Conservation (phyloP, 1,140 invertebrate species). For the Heliconius himera region DNA sequence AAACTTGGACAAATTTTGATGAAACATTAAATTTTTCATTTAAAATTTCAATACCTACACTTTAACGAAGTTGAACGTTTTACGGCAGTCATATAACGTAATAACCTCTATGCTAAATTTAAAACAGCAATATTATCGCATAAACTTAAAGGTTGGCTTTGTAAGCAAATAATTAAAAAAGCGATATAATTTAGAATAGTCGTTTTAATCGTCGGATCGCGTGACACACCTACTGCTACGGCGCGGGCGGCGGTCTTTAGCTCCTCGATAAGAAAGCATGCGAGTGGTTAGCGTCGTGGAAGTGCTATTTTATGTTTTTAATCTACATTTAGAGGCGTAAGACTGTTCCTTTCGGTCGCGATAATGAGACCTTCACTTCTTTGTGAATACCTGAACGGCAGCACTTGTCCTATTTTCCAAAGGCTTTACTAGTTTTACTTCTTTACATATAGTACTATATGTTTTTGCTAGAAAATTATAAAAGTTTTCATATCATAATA, state of each 20-base stretch:
- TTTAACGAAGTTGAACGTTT: background rate
- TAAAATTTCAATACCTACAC: background rate
- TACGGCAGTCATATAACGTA: constrained; percentile 17
- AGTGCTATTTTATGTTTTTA: constrained; percentile 70
- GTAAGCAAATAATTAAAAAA: constrained; percentile 58
- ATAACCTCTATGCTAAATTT: constrained; percentile 21
- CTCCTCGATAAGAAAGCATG: constrained; percentile 62
- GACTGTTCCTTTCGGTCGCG: constrained; percentile 40
- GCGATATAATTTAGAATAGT: constrained; percentile 60
- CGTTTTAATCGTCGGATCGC: constrained; percentile 64
- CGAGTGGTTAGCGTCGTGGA: constrained; percentile 52
- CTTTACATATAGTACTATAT: background rate
- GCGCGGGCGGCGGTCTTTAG: constrained; percentile 54
- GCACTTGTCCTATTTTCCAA: background rate
- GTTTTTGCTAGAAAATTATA: background rate
- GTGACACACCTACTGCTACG: constrained; percentile 49
- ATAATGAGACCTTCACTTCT: constrained; percentile 20
- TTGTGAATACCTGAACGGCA: background rate
- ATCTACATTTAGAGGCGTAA: constrained; percentile 62
- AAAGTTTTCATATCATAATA: background rate
- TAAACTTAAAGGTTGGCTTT: constrained; percentile 35
- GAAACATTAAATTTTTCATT: background rate
- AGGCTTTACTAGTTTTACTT: background rate
- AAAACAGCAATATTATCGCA: constrained; percentile 23
- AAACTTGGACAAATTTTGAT: background rate